Conservation (phyloP, 2,888 invertebrate species). For the Ormyrus thymus region DNA sequence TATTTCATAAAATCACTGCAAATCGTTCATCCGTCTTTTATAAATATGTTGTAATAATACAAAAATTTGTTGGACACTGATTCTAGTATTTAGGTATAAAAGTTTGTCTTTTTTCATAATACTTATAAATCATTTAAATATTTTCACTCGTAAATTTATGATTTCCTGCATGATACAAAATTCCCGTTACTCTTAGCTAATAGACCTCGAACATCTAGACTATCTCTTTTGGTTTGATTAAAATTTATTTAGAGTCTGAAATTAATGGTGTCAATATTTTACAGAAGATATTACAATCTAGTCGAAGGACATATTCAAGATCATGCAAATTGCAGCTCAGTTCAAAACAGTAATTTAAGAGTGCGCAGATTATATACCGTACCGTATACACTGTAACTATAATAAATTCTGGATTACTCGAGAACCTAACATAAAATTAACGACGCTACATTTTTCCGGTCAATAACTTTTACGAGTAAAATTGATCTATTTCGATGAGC, state of each 20-base stretch:
- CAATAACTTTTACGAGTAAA: neutral
- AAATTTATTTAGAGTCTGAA: conserved; percentile 10
- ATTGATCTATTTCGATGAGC: neutral
- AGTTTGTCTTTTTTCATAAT: too few species aligned
- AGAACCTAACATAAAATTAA: conserved; percentile 3
- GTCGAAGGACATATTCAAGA: neutral
- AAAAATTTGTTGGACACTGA: neutral
- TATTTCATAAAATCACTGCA: too few species aligned
- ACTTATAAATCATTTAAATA: too few species aligned
- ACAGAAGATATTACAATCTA: neutral
- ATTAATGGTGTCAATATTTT: conserved; percentile 3
- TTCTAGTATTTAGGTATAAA: neutral
- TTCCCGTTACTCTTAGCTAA: too few species aligned
- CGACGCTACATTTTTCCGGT: conserved; percentile 1
- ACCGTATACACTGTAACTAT: neutral
- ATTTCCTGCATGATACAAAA: too few species aligned
- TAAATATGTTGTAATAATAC: too few species aligned
- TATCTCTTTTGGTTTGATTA: conserved; percentile 1
- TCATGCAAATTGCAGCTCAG: conserved; percentile 10
- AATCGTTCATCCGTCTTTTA: too few species aligned
- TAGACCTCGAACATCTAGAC: too few species aligned
- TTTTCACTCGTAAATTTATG: too few species aligned
- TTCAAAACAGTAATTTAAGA: conserved; percentile 9
- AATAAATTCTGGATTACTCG: conserved; percentile 12
- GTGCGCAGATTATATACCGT: conserved; percentile 6